These are phyloP conservation scores for Platorchestia sp. DNA, from an alignment of 1,140 invertebrate genomes.

Conservation along the genomic window DNA sequence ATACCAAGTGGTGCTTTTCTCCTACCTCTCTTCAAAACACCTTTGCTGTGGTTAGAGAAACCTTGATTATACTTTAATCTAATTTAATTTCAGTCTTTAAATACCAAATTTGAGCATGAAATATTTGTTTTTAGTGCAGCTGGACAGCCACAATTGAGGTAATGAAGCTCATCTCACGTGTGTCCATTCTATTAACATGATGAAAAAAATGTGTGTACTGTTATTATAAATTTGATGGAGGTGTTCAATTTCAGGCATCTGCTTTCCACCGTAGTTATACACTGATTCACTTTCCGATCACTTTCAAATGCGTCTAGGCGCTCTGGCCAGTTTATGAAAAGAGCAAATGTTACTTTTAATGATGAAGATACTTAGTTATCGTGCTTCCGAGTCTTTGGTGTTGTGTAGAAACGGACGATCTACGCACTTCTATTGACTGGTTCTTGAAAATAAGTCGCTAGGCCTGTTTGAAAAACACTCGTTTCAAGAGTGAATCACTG, in stretches of 20 bases:
- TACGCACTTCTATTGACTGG: background rate
- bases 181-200: too few species aligned
- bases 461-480: background rate
- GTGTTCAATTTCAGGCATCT: background rate
- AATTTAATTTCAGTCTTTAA: too few species aligned
- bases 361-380: background rate
- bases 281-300: background rate
- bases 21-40: too few species aligned
- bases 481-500: background rate
- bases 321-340: background rate
- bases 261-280: background rate
- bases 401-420: background rate
- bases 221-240: background rate
- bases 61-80: too few species aligned
- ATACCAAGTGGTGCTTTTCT: too few species aligned
- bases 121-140: too few species aligned
- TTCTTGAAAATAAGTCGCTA: background rate
- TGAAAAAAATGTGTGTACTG: too few species aligned
- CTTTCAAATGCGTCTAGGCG: background rate
- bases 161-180: too few species aligned
- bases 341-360: background rate
- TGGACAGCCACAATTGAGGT: too few species aligned
- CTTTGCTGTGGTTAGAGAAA: too few species aligned
- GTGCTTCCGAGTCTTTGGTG: background rate
- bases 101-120: too few species aligned